Percentiles rank a stretch among this genome's conserved stretches.
Conservation (phyloP, 2,113 vertebrate species). For the Rattus norvegicus region GRCr8 NC_086024.1:87158501-87159000, state of each 20-base stretch:
- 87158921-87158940: not conserved
- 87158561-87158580: too few relatives aligned
- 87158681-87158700: not conserved
- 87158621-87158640: accelerated
- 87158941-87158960: not conserved
- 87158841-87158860: not conserved
- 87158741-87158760: not conserved
- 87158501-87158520: too few relatives aligned
- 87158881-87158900: not conserved
- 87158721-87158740: not conserved
- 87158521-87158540: too few relatives aligned
- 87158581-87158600: accelerated
- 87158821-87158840: too few relatives aligned
- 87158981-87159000: not conserved
- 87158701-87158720: not conserved
- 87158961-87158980: not conserved
- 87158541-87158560: not conserved
- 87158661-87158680: not conserved
- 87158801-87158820: not conserved
- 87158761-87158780: not conserved
- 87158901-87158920: not conserved
- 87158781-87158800: not conserved
- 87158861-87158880: not conserved
- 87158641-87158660: not conserved
- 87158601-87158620: not conserved